Evolutionary conservation across 2,797 vertebrate genomes (phyloP), one percentile per base, ranked within the genome.

Genomic region (Chaunax sp.): DNA sequence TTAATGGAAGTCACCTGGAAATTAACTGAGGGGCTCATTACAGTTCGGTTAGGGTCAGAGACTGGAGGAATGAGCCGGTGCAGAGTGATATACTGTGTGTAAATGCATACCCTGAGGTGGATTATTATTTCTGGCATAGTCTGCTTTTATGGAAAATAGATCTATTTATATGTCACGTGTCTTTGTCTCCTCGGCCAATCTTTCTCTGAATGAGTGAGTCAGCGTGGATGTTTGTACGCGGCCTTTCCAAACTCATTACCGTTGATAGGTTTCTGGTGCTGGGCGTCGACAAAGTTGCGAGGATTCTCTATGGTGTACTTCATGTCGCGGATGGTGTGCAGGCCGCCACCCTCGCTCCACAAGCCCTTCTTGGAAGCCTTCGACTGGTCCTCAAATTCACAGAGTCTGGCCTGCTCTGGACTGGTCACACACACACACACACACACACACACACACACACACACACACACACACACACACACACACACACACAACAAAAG

Each of bases 251-350:
- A n/a, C 14, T 40, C 23, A 90, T 93, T 86, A 99, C 98, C 98
- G 0, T 98, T 99, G 61, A 98, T 95, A 0, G 98, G 98, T 68
- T 97, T 99, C 93, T 99, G 98, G 82, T 99, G 97, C 92, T 95
- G 90, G 1, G 98, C 96, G 86, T 99, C 98, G 37, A 99, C 97
- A 2, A 96, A 99, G 92, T 99, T 96, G 50, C 97, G 94, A 0
- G 97, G 95, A 84, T 96, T 99, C 77, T 99, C 98, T 1, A 99
- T 96, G 82, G 89, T 95, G 75, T 98, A 99, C 79, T 99, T 99
- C 65, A 99, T 70, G 72, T 98, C 96, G 0, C 97, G 93, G 82
- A 98, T 62, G 13, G 97, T 99, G 61, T 97, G 95, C 0, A 95
- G 73, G 0, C 96, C 95, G 0, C 92, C 93, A 0, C 96, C 97